A percentile compares a stretch with the other conserved stretches of the same genome.
phyloP scores from a whole-genome alignment of 1,140 invertebrate species.

The Fopius arisanus region DNA sequence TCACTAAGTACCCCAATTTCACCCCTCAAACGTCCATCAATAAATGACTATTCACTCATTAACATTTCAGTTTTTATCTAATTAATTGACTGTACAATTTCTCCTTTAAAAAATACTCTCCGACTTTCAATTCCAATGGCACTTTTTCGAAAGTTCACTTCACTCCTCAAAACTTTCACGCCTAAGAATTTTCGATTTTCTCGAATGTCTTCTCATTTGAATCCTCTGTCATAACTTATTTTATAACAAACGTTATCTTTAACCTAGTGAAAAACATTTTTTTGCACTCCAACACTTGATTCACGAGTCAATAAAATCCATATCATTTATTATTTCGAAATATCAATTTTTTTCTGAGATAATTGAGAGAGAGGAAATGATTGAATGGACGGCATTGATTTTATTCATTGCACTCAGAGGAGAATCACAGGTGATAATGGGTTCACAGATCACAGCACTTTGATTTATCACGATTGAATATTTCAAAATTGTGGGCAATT shows the following conservation, averaged over 20 bases:
- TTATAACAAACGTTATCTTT: conserved; percentile 13
- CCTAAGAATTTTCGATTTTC: neutral
- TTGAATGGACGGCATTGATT: no score
- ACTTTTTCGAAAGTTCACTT: neutral
- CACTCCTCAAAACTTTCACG: neutral
- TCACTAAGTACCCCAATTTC: neutral
- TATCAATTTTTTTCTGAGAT: neutral
- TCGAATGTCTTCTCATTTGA: neutral
- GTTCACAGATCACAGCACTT: no score
- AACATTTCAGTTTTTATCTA: no score
- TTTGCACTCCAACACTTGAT: neutral
- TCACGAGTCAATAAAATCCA: neutral
- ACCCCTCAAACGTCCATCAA: no score
- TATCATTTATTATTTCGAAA: neutral
- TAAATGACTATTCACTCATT: no score
- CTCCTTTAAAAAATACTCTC: no score
- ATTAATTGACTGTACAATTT: neutral
- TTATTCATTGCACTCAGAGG: no score
- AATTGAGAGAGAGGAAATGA: no score
- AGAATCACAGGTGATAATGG: no score
- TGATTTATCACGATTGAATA: no score
- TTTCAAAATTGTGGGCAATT: no score
- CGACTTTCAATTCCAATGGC: neutral
- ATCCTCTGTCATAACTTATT: neutral
- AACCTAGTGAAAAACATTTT: conserved; percentile 25